Conservation (phyloP, 2,888 invertebrate species). For the Agrotis segetum region DNA sequence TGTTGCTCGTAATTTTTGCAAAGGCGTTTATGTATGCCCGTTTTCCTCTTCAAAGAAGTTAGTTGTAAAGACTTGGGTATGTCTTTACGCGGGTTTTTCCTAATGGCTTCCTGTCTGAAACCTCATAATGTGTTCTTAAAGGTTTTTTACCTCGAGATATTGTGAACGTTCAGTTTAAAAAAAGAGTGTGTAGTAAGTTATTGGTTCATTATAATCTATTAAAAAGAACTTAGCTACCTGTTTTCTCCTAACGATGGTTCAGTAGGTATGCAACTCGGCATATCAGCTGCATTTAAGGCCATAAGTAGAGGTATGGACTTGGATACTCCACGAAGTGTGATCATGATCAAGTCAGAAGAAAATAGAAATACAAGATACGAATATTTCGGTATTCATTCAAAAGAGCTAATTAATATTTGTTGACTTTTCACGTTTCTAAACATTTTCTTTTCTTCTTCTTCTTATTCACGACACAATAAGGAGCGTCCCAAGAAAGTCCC, state of each 20-base stretch:
- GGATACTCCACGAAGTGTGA: too few relatives aligned
- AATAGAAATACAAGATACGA: too few relatives aligned
- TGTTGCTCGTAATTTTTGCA: slow-evolving; percentile 23
- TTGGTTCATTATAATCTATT: background rate
- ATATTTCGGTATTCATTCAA: background rate
- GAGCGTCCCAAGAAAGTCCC: slow-evolving; percentile 64
- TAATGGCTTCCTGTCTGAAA: background rate
- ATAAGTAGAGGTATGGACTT: too few relatives aligned
- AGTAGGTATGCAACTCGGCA: background rate
- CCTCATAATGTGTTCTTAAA: background rate
- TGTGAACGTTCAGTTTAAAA: background rate
- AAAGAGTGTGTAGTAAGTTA: background rate
- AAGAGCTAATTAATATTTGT: slow-evolving; percentile 13
- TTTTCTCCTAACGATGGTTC: background rate
- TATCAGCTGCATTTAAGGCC: too few relatives aligned
- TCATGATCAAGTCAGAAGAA: too few relatives aligned
- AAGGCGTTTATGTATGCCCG: slow-evolving; percentile 17
- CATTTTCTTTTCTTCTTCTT: too few relatives aligned
- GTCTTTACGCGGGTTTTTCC: background rate
- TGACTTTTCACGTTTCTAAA: slow-evolving; percentile 14
- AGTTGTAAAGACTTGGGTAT: background rate
- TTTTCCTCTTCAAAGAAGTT: background rate
- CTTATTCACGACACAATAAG: slow-evolving; percentile 41
- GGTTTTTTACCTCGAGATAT: background rate
- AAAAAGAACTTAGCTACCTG: background rate